These are phyloP conservation scores for Butorides virescens DNA, from an alignment of 2,113 vertebrate genomes.

Conservation along the genomic window DNA sequence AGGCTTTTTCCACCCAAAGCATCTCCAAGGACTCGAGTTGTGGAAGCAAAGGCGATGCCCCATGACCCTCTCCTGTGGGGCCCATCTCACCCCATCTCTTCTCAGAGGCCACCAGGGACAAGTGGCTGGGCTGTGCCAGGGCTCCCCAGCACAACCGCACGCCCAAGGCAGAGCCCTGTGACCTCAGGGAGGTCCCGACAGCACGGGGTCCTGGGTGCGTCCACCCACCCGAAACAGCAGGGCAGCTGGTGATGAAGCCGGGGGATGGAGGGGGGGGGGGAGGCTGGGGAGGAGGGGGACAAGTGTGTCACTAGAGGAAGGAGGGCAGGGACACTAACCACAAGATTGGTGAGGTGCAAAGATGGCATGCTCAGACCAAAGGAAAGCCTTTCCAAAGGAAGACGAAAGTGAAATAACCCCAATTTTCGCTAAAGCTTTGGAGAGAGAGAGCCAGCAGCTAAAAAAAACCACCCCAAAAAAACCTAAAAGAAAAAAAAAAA, in stretches of 20 bases:
- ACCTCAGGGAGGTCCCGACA: neutral
- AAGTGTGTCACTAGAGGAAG: slow-evolving; percentile 73
- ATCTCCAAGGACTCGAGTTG: neutral
- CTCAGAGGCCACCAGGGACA: neutral
- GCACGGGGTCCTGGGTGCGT: rapidly evolving
- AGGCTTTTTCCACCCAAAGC: neutral
- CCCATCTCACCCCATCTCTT: neutral
- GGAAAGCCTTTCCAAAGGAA: slow-evolving; percentile 82
- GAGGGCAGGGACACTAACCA: slow-evolving; percentile 80
- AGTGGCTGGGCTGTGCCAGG: neutral
- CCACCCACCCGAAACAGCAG: neutral
- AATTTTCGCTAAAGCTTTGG: slow-evolving; percentile 84
- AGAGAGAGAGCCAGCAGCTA: slow-evolving; percentile 86
- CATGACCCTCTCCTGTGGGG: neutral
- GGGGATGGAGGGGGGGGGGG: neutral
- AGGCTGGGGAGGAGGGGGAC: slow-evolving; percentile 30
- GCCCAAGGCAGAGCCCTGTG: neutral
- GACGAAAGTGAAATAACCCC: slow-evolving; percentile 74
- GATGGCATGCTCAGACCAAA: slow-evolving; percentile 90
- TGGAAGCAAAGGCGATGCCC: neutral
- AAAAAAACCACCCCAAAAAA: slow-evolving; percentile 26
- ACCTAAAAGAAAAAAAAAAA: neutral
- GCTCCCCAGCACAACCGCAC: neutral
- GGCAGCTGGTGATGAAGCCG: slow-evolving; percentile 40
- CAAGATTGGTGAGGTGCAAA: slow-evolving; percentile 97